Conservation (phyloP, 1,140 invertebrate genomes). For the Heliconius hermathena region DNA sequence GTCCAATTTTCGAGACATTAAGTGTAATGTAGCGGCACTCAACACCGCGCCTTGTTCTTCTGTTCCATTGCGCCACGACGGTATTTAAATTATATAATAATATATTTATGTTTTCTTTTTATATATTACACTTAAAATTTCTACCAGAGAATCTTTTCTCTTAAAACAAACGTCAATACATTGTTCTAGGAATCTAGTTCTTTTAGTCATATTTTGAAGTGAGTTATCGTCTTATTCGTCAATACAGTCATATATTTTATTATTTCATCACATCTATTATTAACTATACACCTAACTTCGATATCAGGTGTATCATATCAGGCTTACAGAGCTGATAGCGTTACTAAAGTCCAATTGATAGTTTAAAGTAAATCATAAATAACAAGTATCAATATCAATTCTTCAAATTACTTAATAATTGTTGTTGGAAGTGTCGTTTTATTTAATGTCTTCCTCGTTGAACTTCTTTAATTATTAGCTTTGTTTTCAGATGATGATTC, state of each 20-base stretch:
- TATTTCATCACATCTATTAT: conserved; percentile 17
- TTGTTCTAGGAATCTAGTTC: neutral
- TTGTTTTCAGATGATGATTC: too few relatives aligned
- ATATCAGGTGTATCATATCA: conserved; percentile 6
- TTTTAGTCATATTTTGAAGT: neutral
- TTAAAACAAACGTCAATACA: neutral
- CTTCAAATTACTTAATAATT: neutral
- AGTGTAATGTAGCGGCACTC: too few relatives aligned
- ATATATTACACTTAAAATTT: too few relatives aligned
- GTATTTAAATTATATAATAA: too few relatives aligned
- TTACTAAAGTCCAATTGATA: neutral
- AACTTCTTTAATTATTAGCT: too few relatives aligned
- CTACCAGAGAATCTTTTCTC: too few relatives aligned
- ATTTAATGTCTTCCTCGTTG: too few relatives aligned
- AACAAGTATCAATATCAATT: neutral
- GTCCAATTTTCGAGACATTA: too few relatives aligned
- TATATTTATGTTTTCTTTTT: too few relatives aligned
- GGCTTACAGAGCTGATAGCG: conserved; percentile 6
- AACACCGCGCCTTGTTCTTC: too few relatives aligned
- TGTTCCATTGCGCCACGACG: too few relatives aligned
- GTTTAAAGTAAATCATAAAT: neutral
- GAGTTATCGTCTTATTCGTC: neutral
- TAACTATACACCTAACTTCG: neutral
- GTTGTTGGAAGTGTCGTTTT: too few relatives aligned
- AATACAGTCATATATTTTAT: neutral